Evolutionary conservation across 2,888 invertebrate genomes (phyloP), one percentile per base, ranked within the genome.

Genomic region (Homarus gammarus): DNA sequence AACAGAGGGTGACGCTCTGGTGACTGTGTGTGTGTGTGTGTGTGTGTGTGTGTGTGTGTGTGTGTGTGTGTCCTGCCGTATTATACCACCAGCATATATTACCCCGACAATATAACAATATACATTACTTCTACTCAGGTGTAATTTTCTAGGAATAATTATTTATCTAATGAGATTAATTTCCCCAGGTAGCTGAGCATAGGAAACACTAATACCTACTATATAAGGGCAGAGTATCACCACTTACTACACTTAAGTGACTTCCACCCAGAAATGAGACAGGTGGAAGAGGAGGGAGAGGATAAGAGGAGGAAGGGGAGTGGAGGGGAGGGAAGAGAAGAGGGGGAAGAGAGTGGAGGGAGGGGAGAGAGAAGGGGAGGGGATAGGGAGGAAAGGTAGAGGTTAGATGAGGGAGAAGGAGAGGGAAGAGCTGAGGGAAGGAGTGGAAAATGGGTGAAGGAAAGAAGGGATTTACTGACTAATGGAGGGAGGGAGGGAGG

Each of bases 221-320:
- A 33, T 12, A 70, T 12, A 31, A 38, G 22, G 33, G 22, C 33
- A 70, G 70, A 70, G 22, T 12, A 22, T 12, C 56, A 12, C 22
- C 56, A 56, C 56, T 56, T 56, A 56, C 22, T 12, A 22, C 18
- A 56, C 56, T 5, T 56, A 56, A 56, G 22, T 56, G 56, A 56
- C 56, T 56, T 56, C 3, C 15, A 22, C 15, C 18, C 27, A 33
- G 33, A 22, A 56, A 10, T 2, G 72, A 12, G 72, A 72, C 33
- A 33, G 72, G n/a, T 10, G n/a, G 36, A 72, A n/a, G n/a, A 15
- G n/a, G 72, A n/a, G 68, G 33, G 68, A 68, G 68, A 68, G 68
- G n/a, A 27, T n/a, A 27, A 68, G 68, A 68, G 68, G n/a, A 1
- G n/a, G 68, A 68, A 27, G 33, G 68, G n/a, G 68, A n/a, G n/a